Evolutionary conservation across 2,888 invertebrate genomes (phyloP), one percentile per base, ranked within the genome.

Genomic region (Camptogramma bilineatum): DNA sequence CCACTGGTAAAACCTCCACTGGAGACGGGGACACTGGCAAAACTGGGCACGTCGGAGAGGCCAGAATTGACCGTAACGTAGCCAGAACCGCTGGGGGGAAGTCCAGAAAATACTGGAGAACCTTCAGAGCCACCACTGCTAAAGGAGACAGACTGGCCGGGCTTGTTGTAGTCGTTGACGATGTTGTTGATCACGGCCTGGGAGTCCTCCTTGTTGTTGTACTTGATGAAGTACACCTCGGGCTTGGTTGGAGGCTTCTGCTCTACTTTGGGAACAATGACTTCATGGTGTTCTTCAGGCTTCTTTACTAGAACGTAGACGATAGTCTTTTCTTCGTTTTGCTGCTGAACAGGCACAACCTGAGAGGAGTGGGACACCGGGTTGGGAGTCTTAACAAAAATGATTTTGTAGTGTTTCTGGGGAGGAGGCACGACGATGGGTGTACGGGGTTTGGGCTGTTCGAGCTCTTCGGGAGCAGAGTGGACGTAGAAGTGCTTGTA

Each of bases 391-490:
- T 96, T 96, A 81, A 96, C 96, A 92, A 96, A 96, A 83, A 96
- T 96, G 75, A 96, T 96, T 82, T 96, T 96, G 93, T 96, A 96
- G 83, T 96, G 96, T 76, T 96, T 96, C 81, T 96, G 96, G 18
- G 96, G 93, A 34, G 95, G 94, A 4, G 95, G 94, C 0, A 94
- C 85, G 1, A 93, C 91, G 0, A 92, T 84, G 62, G 95, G 94
- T 13, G 95, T 94, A 71, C 95, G 94, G 59, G 92, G 87, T 62
- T 94, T 95, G 52, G 94, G 87, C 69, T 86, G 82, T 76, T 94
- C 94, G 5, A 88, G 89, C 47, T 93, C 92, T 78, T 91, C 91
- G 1, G 92, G 92, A 0, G 94, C 93, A 1, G 88, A 81, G 69
- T 91, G 91, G 0, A 94, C 87, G 73, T 93, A 94, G 72, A 87